Percentiles rank a stretch among this genome's conserved stretches.
phyloP scores from a whole-genome alignment of 2,113 vertebrate species.

The Connochaetes taurinus region DNA sequence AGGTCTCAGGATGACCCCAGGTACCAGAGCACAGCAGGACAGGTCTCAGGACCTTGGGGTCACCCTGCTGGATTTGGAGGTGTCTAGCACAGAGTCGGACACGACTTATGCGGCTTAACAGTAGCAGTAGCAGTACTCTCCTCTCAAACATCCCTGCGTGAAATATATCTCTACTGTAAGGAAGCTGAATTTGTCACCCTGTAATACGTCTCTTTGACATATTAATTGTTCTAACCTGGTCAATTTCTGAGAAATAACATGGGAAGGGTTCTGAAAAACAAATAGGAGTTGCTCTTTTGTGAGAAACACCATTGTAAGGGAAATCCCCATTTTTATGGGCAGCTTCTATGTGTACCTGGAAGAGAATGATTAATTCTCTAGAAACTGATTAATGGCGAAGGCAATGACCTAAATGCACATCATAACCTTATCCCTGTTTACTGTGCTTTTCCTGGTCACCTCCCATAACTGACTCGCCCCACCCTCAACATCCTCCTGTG shows the following conservation, averaged over 20 bases:
- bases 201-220: not conserved
- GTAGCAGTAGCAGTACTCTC: not conserved
- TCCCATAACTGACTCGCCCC: too few relatives aligned
- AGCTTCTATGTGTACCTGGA: not conserved
- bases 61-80: too few relatives aligned
- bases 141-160: rapidly evolving
- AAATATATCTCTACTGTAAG: not conserved
- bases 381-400: too few relatives aligned
- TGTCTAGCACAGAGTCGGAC: too few relatives aligned
- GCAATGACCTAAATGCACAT: not conserved
- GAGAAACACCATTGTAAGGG: not conserved
- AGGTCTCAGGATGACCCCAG: not conserved
- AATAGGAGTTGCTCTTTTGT: not conserved
- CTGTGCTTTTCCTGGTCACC: too few relatives aligned
- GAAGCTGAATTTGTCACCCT: not conserved
- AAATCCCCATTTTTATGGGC: not conserved
- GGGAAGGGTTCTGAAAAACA: not conserved
- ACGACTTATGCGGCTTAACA: too few relatives aligned
- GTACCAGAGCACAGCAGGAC: too few relatives aligned
- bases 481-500: too few relatives aligned
- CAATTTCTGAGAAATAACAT: not conserved
- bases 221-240: not conserved
- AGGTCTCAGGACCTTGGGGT: too few relatives aligned
- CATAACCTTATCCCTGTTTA: not conserved
- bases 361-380: not conserved